Conservation (phyloP, 2,113 vertebrate genomes). For the Brachirus orientalis region DNA sequence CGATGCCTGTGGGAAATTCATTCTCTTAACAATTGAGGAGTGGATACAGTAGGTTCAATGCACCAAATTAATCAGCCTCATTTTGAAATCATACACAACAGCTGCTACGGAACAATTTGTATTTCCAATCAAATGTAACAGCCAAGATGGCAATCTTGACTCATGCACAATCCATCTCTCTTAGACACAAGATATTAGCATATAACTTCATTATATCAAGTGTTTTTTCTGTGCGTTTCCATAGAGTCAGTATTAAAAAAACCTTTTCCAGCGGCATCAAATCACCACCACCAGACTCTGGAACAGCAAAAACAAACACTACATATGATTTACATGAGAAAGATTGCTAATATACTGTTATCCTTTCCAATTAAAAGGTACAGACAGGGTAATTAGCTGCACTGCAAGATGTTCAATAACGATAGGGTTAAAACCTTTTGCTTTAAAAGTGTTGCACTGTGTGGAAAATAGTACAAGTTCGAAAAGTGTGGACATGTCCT, state of each 20-base stretch:
- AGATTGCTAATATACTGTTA: too few relatives aligned
- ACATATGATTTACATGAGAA: slow-evolving; percentile 7
- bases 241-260: background rate
- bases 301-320: background rate
- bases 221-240: background rate
- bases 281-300: background rate
- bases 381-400: too few relatives aligned
- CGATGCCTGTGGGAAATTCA: slow-evolving; percentile 56
- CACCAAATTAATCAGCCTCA: slow-evolving; percentile 48
- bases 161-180: slow-evolving; percentile 17
- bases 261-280: background rate
- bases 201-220: slow-evolving; percentile 13
- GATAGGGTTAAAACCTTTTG: too few relatives aligned
- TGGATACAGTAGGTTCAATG: slow-evolving; percentile 39
- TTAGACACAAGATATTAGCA: slow-evolving; percentile 27
- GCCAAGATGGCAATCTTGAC: slow-evolving; percentile 23
- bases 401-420: too few relatives aligned
- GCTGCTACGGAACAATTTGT: slow-evolving; percentile 31
- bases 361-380: background rate
- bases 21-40: slow-evolving; percentile 33
- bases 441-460: too few relatives aligned
- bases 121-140: slow-evolving; percentile 14
- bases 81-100: slow-evolving; percentile 31
- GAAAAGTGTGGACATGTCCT: too few relatives aligned
- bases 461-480: too few relatives aligned